Evolutionary conservation across 1,140 invertebrate genomes (phyloP).

Genomic region (Leptonema lineaticorne): DNA sequence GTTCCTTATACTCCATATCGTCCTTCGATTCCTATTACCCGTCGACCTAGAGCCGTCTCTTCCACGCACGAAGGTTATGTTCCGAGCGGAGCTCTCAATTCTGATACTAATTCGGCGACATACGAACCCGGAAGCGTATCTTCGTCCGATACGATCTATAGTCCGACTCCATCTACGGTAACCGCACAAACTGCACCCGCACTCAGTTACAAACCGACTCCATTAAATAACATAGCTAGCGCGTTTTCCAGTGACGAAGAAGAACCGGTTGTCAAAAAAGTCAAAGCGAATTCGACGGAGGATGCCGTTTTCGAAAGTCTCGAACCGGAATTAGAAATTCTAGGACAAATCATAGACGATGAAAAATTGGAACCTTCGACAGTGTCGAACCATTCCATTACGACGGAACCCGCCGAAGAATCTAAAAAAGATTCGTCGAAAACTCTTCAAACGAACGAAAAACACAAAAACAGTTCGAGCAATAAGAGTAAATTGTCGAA

Average conservation of each 20-base stretch:
- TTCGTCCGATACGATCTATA: slow-evolving; percentile 5
- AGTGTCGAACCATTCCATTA: neutral
- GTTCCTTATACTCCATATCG: slow-evolving; percentile 55
- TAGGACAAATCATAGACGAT: slow-evolving; percentile 56
- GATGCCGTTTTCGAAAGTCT: slow-evolving; percentile 47
- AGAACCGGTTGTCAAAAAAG: slow-evolving; percentile 51
- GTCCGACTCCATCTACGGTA: slow-evolving; percentile 17
- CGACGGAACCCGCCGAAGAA: too few species aligned
- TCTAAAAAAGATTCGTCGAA: neutral
- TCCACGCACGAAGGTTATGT: neutral
- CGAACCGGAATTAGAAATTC: slow-evolving; percentile 55
- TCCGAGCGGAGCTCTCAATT: neutral
- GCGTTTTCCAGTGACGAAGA: slow-evolving; percentile 52
- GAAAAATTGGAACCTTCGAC: too few species aligned
- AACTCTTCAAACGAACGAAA: neutral
- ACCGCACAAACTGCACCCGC: slow-evolving; percentile 3
- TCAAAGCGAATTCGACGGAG: slow-evolving; percentile 43
- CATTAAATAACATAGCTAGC: slow-evolving; percentile 41
- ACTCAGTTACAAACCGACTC: slow-evolving; percentile 27
- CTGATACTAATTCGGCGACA: neutral
- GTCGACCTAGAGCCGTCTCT: neutral
- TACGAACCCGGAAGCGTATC: slow-evolving; percentile 19
- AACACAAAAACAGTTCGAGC: neutral
- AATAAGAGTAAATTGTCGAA: neutral
- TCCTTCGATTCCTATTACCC: slow-evolving; percentile 44